These are phyloP conservation scores for Acyrthosiphon pisum DNA, from an alignment of 1,140 invertebrate species.

Conservation along the genomic window DNA sequence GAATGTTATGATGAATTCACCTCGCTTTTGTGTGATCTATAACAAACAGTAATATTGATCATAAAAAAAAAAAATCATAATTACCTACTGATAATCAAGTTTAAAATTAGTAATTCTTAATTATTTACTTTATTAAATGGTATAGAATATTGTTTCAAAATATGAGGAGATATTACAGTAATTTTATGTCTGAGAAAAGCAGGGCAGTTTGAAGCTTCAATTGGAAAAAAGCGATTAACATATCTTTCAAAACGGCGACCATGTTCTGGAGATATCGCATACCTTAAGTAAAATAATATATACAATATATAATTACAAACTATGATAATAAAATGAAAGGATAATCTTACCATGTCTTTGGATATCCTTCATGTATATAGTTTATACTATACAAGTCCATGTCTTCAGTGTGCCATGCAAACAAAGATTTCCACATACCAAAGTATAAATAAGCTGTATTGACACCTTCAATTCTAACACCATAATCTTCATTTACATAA, in stretches of 20 bases:
- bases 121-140: too few relatives aligned
- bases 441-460: slow-evolving; percentile 99
- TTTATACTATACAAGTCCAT: slow-evolving; percentile 83
- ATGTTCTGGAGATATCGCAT: slow-evolving; percentile 85
- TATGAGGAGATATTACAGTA: too few relatives aligned
- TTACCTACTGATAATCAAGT: too few relatives aligned
- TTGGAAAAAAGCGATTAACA: too few relatives aligned
- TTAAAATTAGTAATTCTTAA: too few relatives aligned
- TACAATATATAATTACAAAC: not conserved
- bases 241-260: too few relatives aligned
- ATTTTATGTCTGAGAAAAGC: too few relatives aligned
- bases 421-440: slow-evolving; percentile 66
- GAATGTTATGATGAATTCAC: slow-evolving; percentile 99
- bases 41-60: too few relatives aligned
- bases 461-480: slow-evolving; percentile 81
- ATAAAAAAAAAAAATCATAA: too few relatives aligned
- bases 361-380: slow-evolving; percentile 93
- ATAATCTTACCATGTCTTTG: slow-evolving; percentile 87
- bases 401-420: slow-evolving; percentile 97
- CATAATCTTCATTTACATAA: too few relatives aligned
- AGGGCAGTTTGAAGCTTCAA: not conserved
- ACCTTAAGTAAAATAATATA: slow-evolving; percentile 65
- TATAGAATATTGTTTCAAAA: too few relatives aligned
- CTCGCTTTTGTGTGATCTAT: slow-evolving; percentile 91
- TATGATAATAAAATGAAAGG: not conserved